Conservation (phyloP, 1,140 invertebrate species). For the Heliothis virescens region DNA sequence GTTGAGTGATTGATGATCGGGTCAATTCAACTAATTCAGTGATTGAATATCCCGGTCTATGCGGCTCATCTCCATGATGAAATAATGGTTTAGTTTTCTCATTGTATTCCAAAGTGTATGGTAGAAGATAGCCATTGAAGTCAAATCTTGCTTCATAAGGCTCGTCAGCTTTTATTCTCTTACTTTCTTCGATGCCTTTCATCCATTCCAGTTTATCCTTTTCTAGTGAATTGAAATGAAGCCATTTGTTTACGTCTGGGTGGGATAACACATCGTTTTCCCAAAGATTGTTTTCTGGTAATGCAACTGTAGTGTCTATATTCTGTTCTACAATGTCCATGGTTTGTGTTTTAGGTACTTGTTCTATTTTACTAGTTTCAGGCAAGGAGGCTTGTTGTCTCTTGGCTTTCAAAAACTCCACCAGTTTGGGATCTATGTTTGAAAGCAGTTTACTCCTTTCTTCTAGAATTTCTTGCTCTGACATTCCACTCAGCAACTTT, state of each 20-base stretch:
- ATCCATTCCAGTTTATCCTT: conserved; percentile 95
- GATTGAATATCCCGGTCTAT: conserved; percentile 95
- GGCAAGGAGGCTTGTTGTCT: conserved; percentile 68
- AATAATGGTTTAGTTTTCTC: conserved; percentile 89
- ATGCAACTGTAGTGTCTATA: conserved; percentile 57
- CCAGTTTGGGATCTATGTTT: conserved; percentile 88
- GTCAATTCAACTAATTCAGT: conserved; percentile 93
- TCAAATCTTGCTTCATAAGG: conserved; percentile 91
- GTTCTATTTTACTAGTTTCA: conserved; percentile 57
- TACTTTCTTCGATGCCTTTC: conserved; percentile 88
- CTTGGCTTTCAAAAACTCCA: conserved; percentile 89
- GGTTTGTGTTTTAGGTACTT: conserved; percentile 51
- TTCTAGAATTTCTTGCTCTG: conserved; percentile 90
- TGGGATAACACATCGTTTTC: conserved; percentile 88
- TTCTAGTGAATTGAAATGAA: conserved; percentile 94
- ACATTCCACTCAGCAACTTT: conserved; percentile 89
- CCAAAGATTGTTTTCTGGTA: conserved; percentile 71
- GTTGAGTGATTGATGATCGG: conserved; percentile 90
- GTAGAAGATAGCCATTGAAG: conserved; percentile 89
- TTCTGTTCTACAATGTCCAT: conserved; percentile 56
- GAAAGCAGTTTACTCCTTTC: conserved; percentile 90
- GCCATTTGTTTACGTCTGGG: conserved; percentile 90
- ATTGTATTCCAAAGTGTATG: conserved; percentile 88
- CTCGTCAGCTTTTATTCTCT: conserved; percentile 80
- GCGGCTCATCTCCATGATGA: conserved; percentile 96